A percentile compares a stretch with the other conserved stretches of the same genome.
Evolutionary conservation across 2,888 invertebrate genomes (phyloP).

Genomic region (Neoaliturus tenellus): DNA sequence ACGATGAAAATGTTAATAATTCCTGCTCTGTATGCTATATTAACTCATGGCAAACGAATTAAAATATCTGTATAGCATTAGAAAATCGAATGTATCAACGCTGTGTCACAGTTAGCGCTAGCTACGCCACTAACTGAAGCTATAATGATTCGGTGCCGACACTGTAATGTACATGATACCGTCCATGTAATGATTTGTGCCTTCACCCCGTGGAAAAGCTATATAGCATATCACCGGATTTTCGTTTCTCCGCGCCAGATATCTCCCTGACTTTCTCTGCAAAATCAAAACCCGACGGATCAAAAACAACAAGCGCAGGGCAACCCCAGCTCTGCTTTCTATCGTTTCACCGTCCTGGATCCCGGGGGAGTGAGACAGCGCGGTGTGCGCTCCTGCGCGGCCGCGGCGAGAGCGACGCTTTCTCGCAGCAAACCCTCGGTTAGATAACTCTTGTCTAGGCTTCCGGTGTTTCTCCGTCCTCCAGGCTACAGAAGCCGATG

Average conservation of each 20-base stretch:
- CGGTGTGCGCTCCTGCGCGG: background rate
- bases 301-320: background rate
- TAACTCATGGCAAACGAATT: too few relatives aligned
- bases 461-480: slow-evolving; percentile 1
- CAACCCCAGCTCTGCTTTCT: background rate
- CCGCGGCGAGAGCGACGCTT: background rate
- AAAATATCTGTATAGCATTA: too few relatives aligned
- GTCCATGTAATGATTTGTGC: too few relatives aligned
- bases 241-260: background rate
- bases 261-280: slow-evolving; percentile 3
- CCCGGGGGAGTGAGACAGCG: background rate
- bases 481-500: background rate
- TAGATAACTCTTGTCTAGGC: slow-evolving; percentile 1
- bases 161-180: too few relatives aligned
- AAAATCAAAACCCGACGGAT: slow-evolving; percentile 18
- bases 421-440: background rate
- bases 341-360: background rate
- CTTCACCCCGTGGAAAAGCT: too few relatives aligned
- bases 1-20: too few relatives aligned
- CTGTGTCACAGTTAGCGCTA: too few relatives aligned
- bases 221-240: too few relatives aligned
- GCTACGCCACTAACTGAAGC: too few relatives aligned
- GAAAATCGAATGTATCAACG: too few relatives aligned
- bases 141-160: too few relatives aligned
- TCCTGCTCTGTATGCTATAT: too few relatives aligned